Evolutionary conservation across 2,113 vertebrate genomes (phyloP), one percentile per base, ranked within the genome.

Genomic region (Verasper variegatus): DNA sequence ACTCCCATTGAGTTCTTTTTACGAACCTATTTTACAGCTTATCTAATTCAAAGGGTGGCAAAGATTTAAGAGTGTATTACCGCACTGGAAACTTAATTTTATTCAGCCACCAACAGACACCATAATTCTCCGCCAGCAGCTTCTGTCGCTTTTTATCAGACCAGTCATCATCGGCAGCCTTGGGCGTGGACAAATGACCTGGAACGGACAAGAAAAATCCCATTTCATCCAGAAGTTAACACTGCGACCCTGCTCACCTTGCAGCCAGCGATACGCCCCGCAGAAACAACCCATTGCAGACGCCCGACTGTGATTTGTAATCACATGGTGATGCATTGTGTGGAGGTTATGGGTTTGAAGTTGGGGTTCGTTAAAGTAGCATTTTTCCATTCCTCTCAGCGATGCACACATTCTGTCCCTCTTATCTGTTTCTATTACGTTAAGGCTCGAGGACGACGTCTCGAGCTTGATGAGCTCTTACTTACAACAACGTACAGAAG

Each of bases 141-240:
- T n/a, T 18, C 37, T 63, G 78, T 79, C 31, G 6, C 73, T 13
- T 65, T 87, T 83, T 85, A 74, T 86, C 87, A 74, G 72, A 60
- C 71, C 47, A 68, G 68, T 83, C 85, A 68, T 80, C 74, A 68
- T 70, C 67, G 8, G 64, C 47, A 74, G 80, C 80, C 71, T 62
- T 74, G 76, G 68, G 68, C 62, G 31, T 23, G 58, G 69, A 80
- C 65, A 83, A 79, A 84, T 77, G 66, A 89, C 86, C 84, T 61
- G 75, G 58, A 82, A 81, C 79, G 13, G 52, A 69, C 55, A 57
- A 78, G 81, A 76, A 82, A 84, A 80, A 86, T 84, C 57, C 76
- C 67, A 82, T 86, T 84, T 82, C 56, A 59, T 73, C 69, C 64
- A 62, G 70, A 84, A 85, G 67, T 81, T 65, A 81, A 83, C 68